Conservation (phyloP, 2,797 vertebrate genomes). For the Poecilia wingei region DNA sequence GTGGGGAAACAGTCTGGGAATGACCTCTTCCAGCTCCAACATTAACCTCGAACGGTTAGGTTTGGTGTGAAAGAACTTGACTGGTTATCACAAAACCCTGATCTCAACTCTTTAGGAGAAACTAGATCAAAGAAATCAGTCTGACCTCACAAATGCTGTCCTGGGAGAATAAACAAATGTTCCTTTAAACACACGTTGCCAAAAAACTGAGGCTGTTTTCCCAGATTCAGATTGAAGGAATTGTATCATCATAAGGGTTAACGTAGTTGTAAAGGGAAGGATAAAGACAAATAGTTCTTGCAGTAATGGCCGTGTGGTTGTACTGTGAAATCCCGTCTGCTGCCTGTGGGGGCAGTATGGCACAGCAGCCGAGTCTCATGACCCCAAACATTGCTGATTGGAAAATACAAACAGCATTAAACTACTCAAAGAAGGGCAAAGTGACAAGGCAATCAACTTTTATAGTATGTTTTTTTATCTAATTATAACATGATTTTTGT, state of each 20-base stretch:
- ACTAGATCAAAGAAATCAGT: neutral
- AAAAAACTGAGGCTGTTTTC: neutral
- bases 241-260: neutral
- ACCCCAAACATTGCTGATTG: neutral
- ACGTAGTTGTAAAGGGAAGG: neutral
- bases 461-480: neutral
- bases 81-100: neutral
- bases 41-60: neutral
- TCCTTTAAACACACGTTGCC: neutral
- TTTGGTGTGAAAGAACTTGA: neutral
- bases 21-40: neutral
- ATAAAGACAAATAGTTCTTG: neutral
- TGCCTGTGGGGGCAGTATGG: neutral
- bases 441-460: neutral
- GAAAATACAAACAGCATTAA: neutral
- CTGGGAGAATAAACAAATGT: neutral
- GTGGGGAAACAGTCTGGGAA: neutral
- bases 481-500: neutral
- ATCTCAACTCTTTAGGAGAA: neutral
- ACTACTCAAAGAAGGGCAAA: neutral
- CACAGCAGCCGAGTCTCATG: neutral
- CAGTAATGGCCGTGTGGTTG: neutral
- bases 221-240: neutral
- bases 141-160: neutral
- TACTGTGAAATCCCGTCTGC: neutral